Base-by-base conservation (phyloP, 2,888 invertebrate genomes). In the Ditula angustiorana region DNA sequence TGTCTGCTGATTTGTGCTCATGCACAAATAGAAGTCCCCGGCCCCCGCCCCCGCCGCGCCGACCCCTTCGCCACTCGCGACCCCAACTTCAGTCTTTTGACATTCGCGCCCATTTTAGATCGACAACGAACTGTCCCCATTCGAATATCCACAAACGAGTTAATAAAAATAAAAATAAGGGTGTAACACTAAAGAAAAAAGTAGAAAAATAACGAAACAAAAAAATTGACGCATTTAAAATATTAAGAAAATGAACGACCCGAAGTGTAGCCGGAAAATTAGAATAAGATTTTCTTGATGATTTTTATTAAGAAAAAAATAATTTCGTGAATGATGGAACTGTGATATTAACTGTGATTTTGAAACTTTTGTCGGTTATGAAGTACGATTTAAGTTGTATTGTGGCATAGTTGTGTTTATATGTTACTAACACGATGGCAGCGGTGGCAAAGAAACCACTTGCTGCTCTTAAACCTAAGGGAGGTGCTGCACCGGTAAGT, bases 81-180 rank as follows among this genome's bases (percentile, higher is more conserved):
- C 88, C 87, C 86, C 83, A 79, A 82, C 83, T 80, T 91, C 89
- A 91, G 92, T 92, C 91, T 88, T 90, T 91, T 90, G 92, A 88
- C 89, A 87, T 88, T 85, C 92, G 92, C 90, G 85, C 87, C 88
- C 90, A 88, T 89, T 91, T 91, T 87, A 90, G 86, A 90, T 90
- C 90, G 86, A 90, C 74, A 73, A 88, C 89, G 88, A 90, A 87
- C 78, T 82, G 78, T 76, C 82, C 77, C 72, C 78, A 81, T 84
- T 81, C 87, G 87, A 88, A 82, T 72, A 68, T 64, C 62, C 66
- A 61, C 67, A 69, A 73, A 71, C 69, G 71, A 77, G 65, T 66
- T 74, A 72, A 71, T 70, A 75, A 72, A 69, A 70, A 66, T 65
- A 73, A 55, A 56, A 19, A 73, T 74, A 69, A 76, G 72, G 75